Percentiles rank a stretch among this genome's conserved stretches.
phyloP scores from a whole-genome alignment of 2,888 invertebrate genomes.

The Plutella xylostella region DNA sequence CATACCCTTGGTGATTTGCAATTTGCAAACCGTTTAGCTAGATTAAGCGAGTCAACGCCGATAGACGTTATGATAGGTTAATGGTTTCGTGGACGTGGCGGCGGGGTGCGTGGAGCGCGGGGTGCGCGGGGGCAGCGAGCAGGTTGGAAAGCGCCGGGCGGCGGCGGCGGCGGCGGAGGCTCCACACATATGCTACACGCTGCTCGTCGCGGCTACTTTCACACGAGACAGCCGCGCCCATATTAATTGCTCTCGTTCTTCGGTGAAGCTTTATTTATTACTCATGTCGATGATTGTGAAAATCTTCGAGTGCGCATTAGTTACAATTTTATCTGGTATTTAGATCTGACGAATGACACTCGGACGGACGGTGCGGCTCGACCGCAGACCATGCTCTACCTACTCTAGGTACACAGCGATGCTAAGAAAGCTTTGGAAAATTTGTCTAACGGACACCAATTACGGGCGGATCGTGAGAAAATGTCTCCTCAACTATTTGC shows the following conservation, averaged over 20 bases:
- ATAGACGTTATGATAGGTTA: conserved; percentile 5
- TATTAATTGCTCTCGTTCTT: conserved; percentile 69
- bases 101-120: not conserved
- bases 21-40: conserved; percentile 5
- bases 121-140: not conserved
- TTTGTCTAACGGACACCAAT: conserved; percentile 28
- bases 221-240: conserved; percentile 62
- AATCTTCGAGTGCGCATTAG: conserved; percentile 63
- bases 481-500: conserved; percentile 37
- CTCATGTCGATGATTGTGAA: conserved; percentile 62
- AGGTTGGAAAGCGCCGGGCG: conserved; percentile 4
- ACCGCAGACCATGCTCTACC: not conserved
- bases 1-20: not conserved
- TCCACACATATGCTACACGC: conserved; percentile 20
- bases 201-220: conserved; percentile 51
- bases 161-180: conserved; percentile 9
- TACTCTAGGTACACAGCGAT: not conserved
- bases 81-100: conserved; percentile 2
- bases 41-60: not conserved
- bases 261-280: conserved; percentile 66
- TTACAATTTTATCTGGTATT: conserved; percentile 58
- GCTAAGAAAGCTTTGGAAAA: conserved; percentile 18
- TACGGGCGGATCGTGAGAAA: conserved; percentile 39
- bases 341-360: conserved; percentile 60
- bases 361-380: conserved; percentile 25